Percentiles rank a stretch among this genome's conserved stretches.
These are phyloP conservation scores for Notodonta ziczac DNA, from an alignment of 2,888 invertebrate genomes.

Conservation along the genomic window DNA sequence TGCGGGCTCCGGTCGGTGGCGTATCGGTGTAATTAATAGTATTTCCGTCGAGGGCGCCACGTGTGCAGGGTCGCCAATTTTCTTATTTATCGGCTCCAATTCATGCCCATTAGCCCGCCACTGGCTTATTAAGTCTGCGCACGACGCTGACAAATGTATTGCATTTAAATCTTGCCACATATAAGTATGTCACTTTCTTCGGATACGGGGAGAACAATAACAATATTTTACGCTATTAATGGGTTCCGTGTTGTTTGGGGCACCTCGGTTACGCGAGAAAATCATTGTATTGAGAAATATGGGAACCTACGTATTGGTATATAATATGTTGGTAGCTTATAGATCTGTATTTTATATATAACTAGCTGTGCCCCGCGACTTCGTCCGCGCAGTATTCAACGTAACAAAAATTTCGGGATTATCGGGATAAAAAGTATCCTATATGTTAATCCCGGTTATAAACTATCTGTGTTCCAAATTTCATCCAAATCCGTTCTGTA, in stretches of 20 bases:
- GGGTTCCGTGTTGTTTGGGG: neutral
- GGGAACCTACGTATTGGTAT: no score
- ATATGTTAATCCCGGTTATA: no score
- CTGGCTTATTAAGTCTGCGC: slow-evolving; percentile 60
- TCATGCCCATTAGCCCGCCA: slow-evolving; percentile 63
- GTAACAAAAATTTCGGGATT: no score
- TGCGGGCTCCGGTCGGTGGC: slow-evolving; percentile 27
- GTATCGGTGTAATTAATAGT: slow-evolving; percentile 65
- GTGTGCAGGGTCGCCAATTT: slow-evolving; percentile 65
- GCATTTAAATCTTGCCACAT: slow-evolving; percentile 42
- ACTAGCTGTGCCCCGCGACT: no score
- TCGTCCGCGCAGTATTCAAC: no score
- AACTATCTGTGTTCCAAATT: no score
- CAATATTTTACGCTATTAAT: neutral
- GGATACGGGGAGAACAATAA: slow-evolving; percentile 1
- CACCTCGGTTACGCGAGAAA: neutral
- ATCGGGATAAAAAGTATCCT: no score
- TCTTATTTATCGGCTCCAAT: slow-evolving; percentile 75
- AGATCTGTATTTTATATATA: no score
- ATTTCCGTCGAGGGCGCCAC: slow-evolving; percentile 48
- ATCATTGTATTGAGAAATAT: neutral
- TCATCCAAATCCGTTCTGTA: no score
- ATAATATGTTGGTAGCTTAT: no score
- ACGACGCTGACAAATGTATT: slow-evolving; percentile 54
- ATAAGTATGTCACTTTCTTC: slow-evolving; percentile 11